A percentile compares a stretch with the other conserved stretches of the same genome.
Evolutionary conservation across 2,113 vertebrate species (phyloP).

Genomic region (Eudorcas thomsonii): DNA sequence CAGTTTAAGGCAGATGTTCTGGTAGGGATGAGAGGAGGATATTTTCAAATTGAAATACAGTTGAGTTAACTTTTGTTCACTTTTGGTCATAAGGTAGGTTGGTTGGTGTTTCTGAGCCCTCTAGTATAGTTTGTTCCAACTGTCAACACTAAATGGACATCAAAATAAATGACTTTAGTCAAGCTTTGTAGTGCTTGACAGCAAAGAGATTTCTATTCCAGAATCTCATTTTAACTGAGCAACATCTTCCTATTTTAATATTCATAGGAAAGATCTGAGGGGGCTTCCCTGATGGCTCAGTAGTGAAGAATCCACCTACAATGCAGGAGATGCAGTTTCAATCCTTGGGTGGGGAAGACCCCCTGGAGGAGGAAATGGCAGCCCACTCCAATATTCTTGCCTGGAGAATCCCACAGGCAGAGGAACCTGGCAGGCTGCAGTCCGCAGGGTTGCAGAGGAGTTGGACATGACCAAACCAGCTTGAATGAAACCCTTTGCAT

Average conservation of each 20-base stretch:
- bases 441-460: not conserved
- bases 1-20: not conserved
- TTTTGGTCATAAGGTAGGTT: not conserved
- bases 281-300: not conserved
- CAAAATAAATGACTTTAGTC: conserved; percentile 18
- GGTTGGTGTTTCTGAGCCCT: not conserved
- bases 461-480: not conserved
- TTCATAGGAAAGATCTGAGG: not conserved
- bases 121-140: conserved; percentile 39
- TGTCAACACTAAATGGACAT: conserved; percentile 23
- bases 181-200: not conserved
- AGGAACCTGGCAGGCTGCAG: not conserved
- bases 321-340: not conserved
- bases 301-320: not conserved
- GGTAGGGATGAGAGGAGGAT: not conserved
- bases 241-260: not conserved
- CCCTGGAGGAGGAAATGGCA: not conserved
- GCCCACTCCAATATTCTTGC: not conserved
- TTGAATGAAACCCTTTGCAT: not conserved
- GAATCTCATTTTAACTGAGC: conserved; percentile 23
- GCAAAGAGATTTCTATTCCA: not conserved
- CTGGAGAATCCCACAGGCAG: not conserved
- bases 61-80: not conserved
- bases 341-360: not conserved
- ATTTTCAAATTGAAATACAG: not conserved